Percentiles rank a stretch among this genome's conserved stretches.
phyloP scores from a whole-genome alignment of 2,888 invertebrate genomes.

The Amorpha juglandis region DNA sequence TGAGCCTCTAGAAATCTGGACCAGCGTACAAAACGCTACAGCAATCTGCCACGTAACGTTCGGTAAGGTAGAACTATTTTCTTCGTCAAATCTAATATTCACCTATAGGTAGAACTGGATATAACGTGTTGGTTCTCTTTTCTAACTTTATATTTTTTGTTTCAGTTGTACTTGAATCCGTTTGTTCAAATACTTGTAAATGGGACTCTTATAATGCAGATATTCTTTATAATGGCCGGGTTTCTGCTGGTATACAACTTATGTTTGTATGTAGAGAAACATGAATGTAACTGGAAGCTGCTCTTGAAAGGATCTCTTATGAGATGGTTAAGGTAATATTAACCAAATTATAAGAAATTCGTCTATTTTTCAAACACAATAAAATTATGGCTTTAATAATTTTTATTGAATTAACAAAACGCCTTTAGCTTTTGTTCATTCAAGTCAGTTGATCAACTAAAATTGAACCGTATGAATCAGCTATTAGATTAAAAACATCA shows the following conservation, averaged over 20 bases:
- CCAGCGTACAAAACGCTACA: too few species aligned
- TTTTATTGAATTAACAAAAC: too few species aligned
- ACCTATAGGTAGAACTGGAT: too few species aligned
- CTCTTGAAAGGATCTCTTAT: conserved; percentile 37
- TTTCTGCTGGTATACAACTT: conserved; percentile 44
- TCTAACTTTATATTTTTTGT: neutral
- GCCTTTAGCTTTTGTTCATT: too few species aligned
- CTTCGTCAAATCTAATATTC: too few species aligned
- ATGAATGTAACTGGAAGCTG: conserved; percentile 35
- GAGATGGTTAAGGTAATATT: conserved; percentile 48
- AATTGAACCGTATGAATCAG: neutral
- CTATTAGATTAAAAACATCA: too few species aligned
- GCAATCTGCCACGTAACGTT: too few species aligned
- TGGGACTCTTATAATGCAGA: neutral
- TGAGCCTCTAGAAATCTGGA: too few species aligned
- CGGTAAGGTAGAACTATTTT: too few species aligned
- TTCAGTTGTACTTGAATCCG: neutral
- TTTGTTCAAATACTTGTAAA: neutral
- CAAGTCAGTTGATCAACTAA: too few species aligned
- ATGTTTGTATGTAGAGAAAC: conserved; percentile 34
- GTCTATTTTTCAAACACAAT: too few species aligned
- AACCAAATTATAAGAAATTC: neutral
- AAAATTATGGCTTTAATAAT: too few species aligned
- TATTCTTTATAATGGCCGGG: conserved; percentile 28
- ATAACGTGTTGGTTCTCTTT: neutral